phyloP scores from a whole-genome alignment of 2,113 vertebrate species.

The Pseudonaja textilis region DNA sequence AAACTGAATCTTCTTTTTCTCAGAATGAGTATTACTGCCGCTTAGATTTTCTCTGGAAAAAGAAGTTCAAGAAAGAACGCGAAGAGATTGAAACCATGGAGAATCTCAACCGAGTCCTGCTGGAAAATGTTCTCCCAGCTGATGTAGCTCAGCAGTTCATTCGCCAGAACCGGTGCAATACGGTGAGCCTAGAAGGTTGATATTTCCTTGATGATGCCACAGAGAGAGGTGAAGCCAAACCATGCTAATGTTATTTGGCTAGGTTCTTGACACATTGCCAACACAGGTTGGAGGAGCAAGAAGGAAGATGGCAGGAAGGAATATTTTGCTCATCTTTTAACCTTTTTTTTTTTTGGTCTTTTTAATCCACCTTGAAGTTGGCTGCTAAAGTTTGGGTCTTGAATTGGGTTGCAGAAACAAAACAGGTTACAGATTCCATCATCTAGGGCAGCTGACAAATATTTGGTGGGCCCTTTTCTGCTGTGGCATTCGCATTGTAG shows the following conservation, averaged over 20 bases:
- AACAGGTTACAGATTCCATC: background rate
- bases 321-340: background rate
- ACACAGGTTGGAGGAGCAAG: background rate
- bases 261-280: background rate
- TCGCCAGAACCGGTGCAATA: slow-evolving; percentile 79
- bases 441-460: background rate
- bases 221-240: background rate
- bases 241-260: background rate
- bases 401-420: background rate
- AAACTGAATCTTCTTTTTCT: background rate
- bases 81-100: slow-evolving; percentile 88
- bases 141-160: slow-evolving; percentile 84
- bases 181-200: slow-evolving; percentile 64
- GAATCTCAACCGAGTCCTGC: slow-evolving; percentile 84
- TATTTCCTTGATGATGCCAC: background rate
- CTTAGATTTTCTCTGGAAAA: slow-evolving; percentile 84
- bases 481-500: background rate
- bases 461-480: background rate
- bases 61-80: slow-evolving; percentile 76
- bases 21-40: slow-evolving; percentile 86
- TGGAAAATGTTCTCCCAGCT: slow-evolving; percentile 84
- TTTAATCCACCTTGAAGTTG: background rate
- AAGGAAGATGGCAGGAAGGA: background rate
- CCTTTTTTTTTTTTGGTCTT: no score
- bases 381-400: background rate